Evolutionary conservation across 2,888 invertebrate species (phyloP).

Genomic region (Scaptomyza parva): DNA sequence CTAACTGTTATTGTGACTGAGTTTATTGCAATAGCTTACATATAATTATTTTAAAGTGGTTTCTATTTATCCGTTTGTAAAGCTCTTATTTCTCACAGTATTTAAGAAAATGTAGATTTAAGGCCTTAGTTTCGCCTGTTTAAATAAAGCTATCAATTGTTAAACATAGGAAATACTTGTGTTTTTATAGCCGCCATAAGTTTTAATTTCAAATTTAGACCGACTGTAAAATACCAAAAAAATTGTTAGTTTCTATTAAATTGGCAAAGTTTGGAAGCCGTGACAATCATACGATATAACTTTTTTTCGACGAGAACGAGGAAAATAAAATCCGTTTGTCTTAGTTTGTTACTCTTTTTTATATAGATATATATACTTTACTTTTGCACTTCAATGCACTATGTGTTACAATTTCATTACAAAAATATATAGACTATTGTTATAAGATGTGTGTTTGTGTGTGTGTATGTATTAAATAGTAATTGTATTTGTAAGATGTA

Average conservation of each 20-base stretch:
- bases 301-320: not conserved
- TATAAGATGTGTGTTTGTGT: constrained; percentile 37
- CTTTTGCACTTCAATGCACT: constrained; percentile 70
- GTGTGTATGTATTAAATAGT: constrained; percentile 46
- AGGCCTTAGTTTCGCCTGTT: constrained; percentile 33
- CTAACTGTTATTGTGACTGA: constrained; percentile 31
- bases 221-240: too few species aligned
- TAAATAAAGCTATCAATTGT: constrained; percentile 32
- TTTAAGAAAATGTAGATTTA: constrained; percentile 37
- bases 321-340: constrained; percentile 13
- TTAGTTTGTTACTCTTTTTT: constrained; percentile 10
- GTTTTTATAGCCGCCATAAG: not conserved
- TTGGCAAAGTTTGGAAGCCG: not conserved
- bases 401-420: constrained; percentile 74
- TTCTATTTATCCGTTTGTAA: constrained; percentile 3
- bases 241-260: too few species aligned
- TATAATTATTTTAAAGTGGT: not conserved
- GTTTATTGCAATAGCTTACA: constrained; percentile 6
- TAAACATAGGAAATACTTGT: constrained; percentile 1
- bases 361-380: constrained; percentile 58
- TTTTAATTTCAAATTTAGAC: too few species aligned
- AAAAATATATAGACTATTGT: constrained; percentile 76
- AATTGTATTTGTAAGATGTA: constrained; percentile 58
- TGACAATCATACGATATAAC: constrained; percentile 2
- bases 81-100: constrained; percentile 22